Evolutionary conservation across 2,113 vertebrate species (phyloP), one percentile per base, ranked within the genome.

Genomic region (Oryzias woworae): DNA sequence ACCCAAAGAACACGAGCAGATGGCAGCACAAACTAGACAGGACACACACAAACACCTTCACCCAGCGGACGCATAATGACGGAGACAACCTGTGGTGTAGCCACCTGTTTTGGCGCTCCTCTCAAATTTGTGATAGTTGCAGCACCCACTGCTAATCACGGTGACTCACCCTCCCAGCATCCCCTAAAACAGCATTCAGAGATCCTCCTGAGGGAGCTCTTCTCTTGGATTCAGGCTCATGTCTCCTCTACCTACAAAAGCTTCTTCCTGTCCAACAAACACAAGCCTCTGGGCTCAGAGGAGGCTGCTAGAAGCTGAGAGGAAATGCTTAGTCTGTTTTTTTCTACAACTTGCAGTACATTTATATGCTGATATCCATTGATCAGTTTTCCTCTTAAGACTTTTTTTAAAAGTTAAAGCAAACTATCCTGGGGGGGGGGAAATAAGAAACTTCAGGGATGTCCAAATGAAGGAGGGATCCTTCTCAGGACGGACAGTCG

Each of bases 41-140:
- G 68, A 75, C 75, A 66, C 60, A 67, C 60, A 22, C 62, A 74
- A 73, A 71, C 56, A 77, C 64, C 62, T 79, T 78, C 66, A 55
- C 75, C 82, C 66, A 77, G 77, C 75, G 75, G 77, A 64, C 59
- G 61, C 61, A 62, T 53, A 80, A 73, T 58, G 68, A 79, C 62
- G 18, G 59, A 76, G 82, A 78, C 77, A 72, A 82, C 90, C 87
- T 84, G 84, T 66, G 71, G 87, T 76, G 86, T 43, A 24, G 80
- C 88, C 88, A 92, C 90, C 89, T 91, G 89, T 80, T 84, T 83
- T 55, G 52, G 72, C 56, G 61, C 62, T 15, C 86, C 54, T 78
- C 83, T 75, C 85, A 84, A 89, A 88, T 88, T 90, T 85, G 87
- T 84, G 85, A 65, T 58, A 63, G 77, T 75, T 75, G 58, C 71